A percentile compares a stretch with the other conserved stretches of the same genome.
Evolutionary conservation across 1,140 invertebrate genomes (phyloP).

Genomic region (Probaryconus sp.): DNA sequence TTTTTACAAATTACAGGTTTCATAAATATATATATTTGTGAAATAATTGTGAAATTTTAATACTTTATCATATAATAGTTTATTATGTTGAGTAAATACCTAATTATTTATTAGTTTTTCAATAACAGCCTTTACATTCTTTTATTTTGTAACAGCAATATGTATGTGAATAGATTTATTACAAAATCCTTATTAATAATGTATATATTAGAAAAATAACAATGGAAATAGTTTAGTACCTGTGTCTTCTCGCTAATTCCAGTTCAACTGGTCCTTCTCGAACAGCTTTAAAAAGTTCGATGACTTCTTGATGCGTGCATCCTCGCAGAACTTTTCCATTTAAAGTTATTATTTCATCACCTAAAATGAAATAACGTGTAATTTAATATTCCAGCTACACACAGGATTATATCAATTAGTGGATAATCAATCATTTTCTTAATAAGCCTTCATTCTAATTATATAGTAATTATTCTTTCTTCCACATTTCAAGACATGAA

Average conservation of each 20-base stretch:
- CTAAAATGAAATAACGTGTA: slow-evolving; percentile 73
- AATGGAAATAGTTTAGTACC: slow-evolving; percentile 60
- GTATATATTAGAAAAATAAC: slow-evolving; percentile 1
- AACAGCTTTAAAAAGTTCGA: slow-evolving; percentile 87
- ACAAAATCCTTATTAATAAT: too few species aligned
- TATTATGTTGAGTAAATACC: too few species aligned
- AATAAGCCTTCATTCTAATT: not conserved
- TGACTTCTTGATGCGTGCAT: slow-evolving; percentile 87
- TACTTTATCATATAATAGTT: too few species aligned
- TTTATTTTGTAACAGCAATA: too few species aligned
- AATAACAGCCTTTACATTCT: too few species aligned
- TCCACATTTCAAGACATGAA: too few species aligned
- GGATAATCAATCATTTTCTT: not conserved
- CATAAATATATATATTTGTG: too few species aligned
- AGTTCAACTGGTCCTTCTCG: slow-evolving; percentile 85
- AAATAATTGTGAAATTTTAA: too few species aligned
- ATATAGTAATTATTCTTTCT: too few species aligned
- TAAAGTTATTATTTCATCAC: slow-evolving; percentile 88
- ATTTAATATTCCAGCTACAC: slow-evolving; percentile 10
- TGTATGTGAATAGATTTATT: too few species aligned
- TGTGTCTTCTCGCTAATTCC: slow-evolving; percentile 81
- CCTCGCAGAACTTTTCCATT: slow-evolving; percentile 85
- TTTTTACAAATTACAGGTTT: too few species aligned
- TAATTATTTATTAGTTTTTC: too few species aligned
- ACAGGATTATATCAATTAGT: not conserved